phyloP scores from a whole-genome alignment of 2,888 invertebrate species.

The Apomyelois bistriatella region DNA sequence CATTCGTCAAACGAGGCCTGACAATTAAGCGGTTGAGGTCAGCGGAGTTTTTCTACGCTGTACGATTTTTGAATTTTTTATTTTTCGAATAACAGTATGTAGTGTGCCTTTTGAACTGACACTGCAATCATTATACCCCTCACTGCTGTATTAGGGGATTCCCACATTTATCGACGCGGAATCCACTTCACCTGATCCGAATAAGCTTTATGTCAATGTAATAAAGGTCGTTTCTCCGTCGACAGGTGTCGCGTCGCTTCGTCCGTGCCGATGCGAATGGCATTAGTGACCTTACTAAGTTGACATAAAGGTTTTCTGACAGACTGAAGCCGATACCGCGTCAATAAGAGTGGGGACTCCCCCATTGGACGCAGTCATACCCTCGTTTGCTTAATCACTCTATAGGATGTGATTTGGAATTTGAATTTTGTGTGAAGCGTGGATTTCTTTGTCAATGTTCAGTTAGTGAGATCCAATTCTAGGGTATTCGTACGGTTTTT shows the following conservation, averaged over 20 bases:
- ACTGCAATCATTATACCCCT: conserved; percentile 54
- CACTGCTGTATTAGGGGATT: conserved; percentile 40
- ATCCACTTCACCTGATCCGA: no score
- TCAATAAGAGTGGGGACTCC: no score
- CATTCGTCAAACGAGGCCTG: conserved; percentile 73
- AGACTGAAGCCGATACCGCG: no score
- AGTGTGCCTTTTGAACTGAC: conserved; percentile 74
- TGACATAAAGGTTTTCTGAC: no score
- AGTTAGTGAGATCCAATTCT: background rate
- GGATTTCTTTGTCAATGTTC: conserved; percentile 1
- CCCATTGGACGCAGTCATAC: conserved; percentile 23
- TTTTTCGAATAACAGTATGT: conserved; percentile 56
- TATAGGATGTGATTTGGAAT: conserved; percentile 11
- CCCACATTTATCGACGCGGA: no score
- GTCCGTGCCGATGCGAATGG: no score
- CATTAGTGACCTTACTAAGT: no score
- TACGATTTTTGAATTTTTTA: conserved; percentile 53
- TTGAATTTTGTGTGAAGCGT: background rate
- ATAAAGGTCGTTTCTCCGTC: no score
- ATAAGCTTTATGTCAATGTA: no score
- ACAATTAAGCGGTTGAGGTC: conserved; percentile 79
- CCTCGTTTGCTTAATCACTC: conserved; percentile 29
- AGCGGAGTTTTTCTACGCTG: conserved; percentile 68
- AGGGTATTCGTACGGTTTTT: no score
- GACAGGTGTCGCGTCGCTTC: no score